Percentiles rank a stretch among this genome's conserved stretches.
Conservation (phyloP, 1,140 invertebrate genomes). For the Globodera rostochiensis region DNA sequence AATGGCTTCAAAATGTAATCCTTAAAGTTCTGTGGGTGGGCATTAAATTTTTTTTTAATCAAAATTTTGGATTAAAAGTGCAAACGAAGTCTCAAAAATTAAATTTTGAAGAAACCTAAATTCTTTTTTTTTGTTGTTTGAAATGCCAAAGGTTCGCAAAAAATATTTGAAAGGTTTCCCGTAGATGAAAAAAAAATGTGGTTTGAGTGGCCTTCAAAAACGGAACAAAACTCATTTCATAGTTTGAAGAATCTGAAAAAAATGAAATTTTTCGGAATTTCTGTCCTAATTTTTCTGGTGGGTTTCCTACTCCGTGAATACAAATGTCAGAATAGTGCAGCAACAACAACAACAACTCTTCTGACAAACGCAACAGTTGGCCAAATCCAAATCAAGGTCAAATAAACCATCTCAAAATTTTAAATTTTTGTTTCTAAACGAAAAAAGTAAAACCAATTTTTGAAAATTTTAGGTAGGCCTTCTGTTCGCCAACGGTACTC, state of each 20-base stretch:
- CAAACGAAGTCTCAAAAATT: too few species aligned
- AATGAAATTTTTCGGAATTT: background rate
- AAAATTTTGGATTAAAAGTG: too few species aligned
- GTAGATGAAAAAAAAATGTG: too few species aligned
- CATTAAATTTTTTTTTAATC: too few species aligned
- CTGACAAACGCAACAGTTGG: background rate
- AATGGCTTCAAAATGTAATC: too few species aligned
- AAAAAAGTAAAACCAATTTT: background rate
- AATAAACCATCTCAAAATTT: background rate
- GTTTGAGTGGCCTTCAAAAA: too few species aligned
- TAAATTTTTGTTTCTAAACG: background rate
- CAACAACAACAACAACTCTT: background rate
- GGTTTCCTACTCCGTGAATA: background rate
- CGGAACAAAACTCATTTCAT: too few species aligned
- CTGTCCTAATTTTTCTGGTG: background rate
- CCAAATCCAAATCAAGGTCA: background rate
- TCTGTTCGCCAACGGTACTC: slow-evolving; percentile 29
- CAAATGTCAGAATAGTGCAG: background rate
- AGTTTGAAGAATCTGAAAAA: background rate
- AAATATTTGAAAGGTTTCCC: too few species aligned
- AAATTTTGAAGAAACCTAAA: too few species aligned
- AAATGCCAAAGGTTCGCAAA: too few species aligned
- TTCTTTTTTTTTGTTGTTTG: too few species aligned
- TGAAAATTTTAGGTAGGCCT: slow-evolving; percentile 30
- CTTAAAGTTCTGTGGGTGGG: too few species aligned